Conservation (phyloP, 2,888 invertebrate genomes). For the Cephus spinipes region DNA sequence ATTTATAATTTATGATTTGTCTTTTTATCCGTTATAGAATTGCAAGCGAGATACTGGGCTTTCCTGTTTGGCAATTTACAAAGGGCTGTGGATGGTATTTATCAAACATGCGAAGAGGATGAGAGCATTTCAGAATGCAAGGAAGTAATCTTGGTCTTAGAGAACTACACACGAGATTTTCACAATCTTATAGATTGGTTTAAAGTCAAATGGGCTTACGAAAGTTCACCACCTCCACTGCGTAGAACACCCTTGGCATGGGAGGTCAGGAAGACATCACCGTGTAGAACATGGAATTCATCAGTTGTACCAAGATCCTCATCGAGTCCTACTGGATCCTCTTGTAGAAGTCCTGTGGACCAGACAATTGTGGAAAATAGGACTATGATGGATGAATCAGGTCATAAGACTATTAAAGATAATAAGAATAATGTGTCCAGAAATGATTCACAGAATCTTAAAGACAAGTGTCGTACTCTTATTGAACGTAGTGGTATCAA, state of each 20-base stretch:
- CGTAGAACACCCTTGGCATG: conserved; percentile 92
- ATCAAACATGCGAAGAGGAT: conserved; percentile 94
- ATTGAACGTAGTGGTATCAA: conserved; percentile 39
- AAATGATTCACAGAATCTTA: conserved; percentile 40
- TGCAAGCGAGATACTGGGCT: conserved; percentile 95
- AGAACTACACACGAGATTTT: conserved; percentile 95
- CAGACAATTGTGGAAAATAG: conserved; percentile 62
- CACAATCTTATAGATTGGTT: conserved; percentile 94
- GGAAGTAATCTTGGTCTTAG: conserved; percentile 94
- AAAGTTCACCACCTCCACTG: conserved; percentile 86
- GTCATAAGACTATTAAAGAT: conserved; percentile 63
- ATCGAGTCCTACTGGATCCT: conserved; percentile 62
- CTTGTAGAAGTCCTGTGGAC: conserved; percentile 60
- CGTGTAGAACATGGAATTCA: conserved; percentile 59
- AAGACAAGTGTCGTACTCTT: conserved; percentile 45
- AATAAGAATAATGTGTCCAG: conserved; percentile 51
- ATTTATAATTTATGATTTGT: conserved; percentile 9
- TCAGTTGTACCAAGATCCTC: conserved; percentile 50
- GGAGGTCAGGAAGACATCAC: conserved; percentile 92
- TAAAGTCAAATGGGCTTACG: conserved; percentile 92
- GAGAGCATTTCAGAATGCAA: conserved; percentile 95
- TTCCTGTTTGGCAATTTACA: conserved; percentile 94
- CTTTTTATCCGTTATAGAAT: conserved; percentile 68
- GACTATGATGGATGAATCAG: conserved; percentile 43
- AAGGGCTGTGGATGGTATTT: conserved; percentile 93